phyloP scores from a whole-genome alignment of 2,888 invertebrate genomes.

The Tanypteryx hageni region DNA sequence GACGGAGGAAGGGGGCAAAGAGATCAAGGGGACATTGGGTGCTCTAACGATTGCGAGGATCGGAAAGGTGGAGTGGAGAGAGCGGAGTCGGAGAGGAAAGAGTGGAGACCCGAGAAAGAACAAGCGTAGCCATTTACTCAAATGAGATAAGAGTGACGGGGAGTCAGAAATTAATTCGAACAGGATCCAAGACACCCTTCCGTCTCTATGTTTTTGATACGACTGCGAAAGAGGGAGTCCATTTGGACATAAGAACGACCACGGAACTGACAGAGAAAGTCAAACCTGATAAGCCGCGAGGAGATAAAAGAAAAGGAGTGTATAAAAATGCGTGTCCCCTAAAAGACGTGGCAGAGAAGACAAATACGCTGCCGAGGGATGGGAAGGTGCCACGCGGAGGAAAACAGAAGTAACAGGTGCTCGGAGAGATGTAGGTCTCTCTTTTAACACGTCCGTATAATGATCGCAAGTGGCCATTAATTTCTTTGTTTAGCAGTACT shows the following conservation, averaged over 20 bases:
- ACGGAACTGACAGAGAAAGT: slow-evolving; percentile 24
- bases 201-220: slow-evolving; percentile 44
- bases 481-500: slow-evolving; percentile 45
- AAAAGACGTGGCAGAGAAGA: neutral
- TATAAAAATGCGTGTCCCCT: neutral
- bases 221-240: neutral
- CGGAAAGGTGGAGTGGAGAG: neutral
- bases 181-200: slow-evolving; percentile 40
- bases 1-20: neutral
- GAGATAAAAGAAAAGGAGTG: slow-evolving; percentile 16
- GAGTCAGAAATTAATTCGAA: slow-evolving; percentile 61
- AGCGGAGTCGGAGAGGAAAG: neutral
- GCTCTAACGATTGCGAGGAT: slow-evolving; percentile 41
- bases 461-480: slow-evolving; percentile 55
- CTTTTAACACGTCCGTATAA: slow-evolving; percentile 40
- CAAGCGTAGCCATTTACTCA: slow-evolving; percentile 63
- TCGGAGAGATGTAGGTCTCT: slow-evolving; percentile 39
- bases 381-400: neutral
- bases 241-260: slow-evolving; percentile 42
- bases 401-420: slow-evolving; percentile 51
- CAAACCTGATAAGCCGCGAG: slow-evolving; percentile 59
- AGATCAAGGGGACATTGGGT: slow-evolving; percentile 42
- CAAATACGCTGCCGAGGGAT: slow-evolving; percentile 50
- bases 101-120: slow-evolving; percentile 15
- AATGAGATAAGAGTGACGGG: slow-evolving; percentile 57